These are phyloP conservation scores for Adelges cooleyi DNA, from an alignment of 1,140 invertebrate genomes.

Conservation along the genomic window DNA sequence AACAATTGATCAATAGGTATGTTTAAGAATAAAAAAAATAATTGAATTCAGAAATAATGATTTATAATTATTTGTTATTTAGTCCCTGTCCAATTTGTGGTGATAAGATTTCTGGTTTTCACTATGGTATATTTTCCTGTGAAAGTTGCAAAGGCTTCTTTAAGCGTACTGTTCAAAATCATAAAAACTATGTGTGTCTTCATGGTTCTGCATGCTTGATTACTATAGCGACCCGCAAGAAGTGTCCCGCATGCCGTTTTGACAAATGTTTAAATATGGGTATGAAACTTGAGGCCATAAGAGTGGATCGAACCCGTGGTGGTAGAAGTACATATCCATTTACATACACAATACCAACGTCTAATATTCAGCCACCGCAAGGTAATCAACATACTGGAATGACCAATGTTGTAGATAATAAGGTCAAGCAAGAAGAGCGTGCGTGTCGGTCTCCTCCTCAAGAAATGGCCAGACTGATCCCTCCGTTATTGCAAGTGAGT, in stretches of 20 bases:
- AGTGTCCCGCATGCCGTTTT: conserved; percentile 94
- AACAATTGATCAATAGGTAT: conserved; percentile 64
- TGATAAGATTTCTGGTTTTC: conserved; percentile 88
- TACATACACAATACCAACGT: conserved; percentile 69
- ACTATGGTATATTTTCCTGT: conserved; percentile 94
- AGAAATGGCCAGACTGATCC: conserved; percentile 37
- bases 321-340: conserved; percentile 92
- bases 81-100: conserved; percentile 91
- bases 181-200: conserved; percentile 91
- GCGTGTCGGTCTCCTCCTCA: conserved; percentile 28
- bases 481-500: conserved; percentile 45
- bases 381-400: conserved; percentile 8
- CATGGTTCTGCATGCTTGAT: conserved; percentile 82
- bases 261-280: conserved; percentile 91
- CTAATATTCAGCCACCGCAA: conserved; percentile 32
- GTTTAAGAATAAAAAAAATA: background rate
- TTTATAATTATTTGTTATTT: conserved; percentile 25
- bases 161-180: conserved; percentile 94
- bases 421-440: conserved; percentile 32
- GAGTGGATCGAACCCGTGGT: conserved; percentile 85
- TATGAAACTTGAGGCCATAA: conserved; percentile 94
- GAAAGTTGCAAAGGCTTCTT: conserved; percentile 98
- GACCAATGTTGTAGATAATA: conserved; percentile 6
- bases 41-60: background rate
- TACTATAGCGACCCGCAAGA: conserved; percentile 83